Conservation (phyloP, 30 jellyfish, hydroid and myxozoan genomes). For the Pelagia noctiluca region DNA sequence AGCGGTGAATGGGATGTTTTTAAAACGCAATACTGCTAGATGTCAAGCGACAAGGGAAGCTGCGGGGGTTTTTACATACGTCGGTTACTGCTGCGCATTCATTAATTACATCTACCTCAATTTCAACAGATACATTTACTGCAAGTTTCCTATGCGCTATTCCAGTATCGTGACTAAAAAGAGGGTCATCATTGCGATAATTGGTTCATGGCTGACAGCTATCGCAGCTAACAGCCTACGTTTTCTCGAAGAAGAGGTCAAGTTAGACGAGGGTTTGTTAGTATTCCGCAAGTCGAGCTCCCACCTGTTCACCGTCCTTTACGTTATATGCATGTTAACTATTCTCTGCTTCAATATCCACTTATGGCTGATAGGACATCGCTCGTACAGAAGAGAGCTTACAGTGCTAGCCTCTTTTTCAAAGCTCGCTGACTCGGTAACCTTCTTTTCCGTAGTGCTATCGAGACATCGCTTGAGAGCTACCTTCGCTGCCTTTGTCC, state of each 20-base stretch:
- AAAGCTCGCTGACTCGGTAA: background rate
- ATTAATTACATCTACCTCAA: background rate
- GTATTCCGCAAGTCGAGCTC: background rate
- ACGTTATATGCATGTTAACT: background rate
- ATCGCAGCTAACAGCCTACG: background rate
- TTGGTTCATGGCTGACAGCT: background rate
- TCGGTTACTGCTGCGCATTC: background rate
- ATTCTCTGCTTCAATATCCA: background rate
- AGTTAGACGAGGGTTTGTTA: no score
- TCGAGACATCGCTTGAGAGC: conserved; percentile 26
- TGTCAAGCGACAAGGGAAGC: background rate
- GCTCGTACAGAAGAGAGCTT: background rate
- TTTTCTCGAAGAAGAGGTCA: background rate
- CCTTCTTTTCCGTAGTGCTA: background rate
- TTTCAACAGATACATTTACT: background rate
- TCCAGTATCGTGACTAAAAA: background rate
- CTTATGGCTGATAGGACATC: background rate
- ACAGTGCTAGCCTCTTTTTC: background rate
- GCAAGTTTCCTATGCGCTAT: background rate
- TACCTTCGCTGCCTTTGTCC: background rate
- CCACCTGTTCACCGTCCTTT: background rate
- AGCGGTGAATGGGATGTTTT: background rate
- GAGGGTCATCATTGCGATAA: background rate
- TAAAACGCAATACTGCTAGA: background rate
- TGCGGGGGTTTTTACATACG: background rate